Base-by-base conservation (phyloP, 2,113 vertebrate genomes). In the Mesoclemmys tuberculata region DNA sequence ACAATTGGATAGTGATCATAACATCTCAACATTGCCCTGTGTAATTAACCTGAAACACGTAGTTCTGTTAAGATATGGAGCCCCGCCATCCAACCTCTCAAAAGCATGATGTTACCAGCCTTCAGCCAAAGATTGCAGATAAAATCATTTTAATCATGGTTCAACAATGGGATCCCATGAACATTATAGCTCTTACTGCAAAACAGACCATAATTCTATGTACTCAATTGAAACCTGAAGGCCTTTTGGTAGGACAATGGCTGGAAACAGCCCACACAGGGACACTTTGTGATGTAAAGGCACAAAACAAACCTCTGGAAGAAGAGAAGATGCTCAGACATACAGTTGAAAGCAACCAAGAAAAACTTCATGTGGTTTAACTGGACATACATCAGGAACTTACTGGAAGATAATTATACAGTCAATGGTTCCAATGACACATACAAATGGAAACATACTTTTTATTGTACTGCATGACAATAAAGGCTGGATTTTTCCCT, bases 381-480 rank as follows among this genome's bases (percentile, higher is more conserved):
- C 94, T 78, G 68, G 80, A 74, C 55, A 7, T 54, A 91, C 90
- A 90, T 38, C 90, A 94, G 95, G 93, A 80, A 49, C 95, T 89
- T 0, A 80, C 82, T 80, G 87, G 48, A 55, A 94, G 88, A 85
- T 87, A 94, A 84, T 5, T 85, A 64, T 7, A 78, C 85, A 88
- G 54, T 95, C 93, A 95, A 13, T 86, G 87, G 87, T 90, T 94
- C 87, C 19, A 0, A 5, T 29, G 5, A 85, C 83, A 92, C 88
- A 86, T 94, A 2, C 1, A 91, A 88, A 94, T n/a, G 49, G 61
- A 90, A 85, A 93, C 85, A 74, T 56, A 3, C 85, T 95, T 96
- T 95, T 89, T 90, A 88, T 96, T 93, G 89, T 95, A 85, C 31
- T 92, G 74, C 80, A 93, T 84, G 90, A 95, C 46, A 78, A 89